phyloP scores from a whole-genome alignment of 1,140 invertebrate species.

The Cotesia glomerata region DNA sequence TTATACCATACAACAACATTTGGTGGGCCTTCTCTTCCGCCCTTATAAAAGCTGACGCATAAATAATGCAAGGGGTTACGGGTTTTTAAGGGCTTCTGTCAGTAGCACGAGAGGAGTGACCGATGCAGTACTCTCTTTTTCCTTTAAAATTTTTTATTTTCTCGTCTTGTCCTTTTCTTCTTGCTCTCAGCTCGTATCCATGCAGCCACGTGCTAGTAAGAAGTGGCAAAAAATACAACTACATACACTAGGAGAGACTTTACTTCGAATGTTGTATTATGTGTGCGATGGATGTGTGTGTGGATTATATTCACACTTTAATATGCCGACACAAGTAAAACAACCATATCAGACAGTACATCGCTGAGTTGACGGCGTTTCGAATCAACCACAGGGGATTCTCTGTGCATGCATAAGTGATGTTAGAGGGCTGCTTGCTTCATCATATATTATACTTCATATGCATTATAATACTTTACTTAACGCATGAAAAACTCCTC shows the following conservation, averaged over 20 bases:
- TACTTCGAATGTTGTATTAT: not conserved
- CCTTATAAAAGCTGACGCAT: constrained; percentile 40
- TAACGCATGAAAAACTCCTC: not conserved
- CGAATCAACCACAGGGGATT: not conserved
- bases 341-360: not conserved
- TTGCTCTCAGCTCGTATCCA: not conserved
- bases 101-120: constrained; percentile 24
- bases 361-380: not conserved
- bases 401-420: constrained; percentile 12
- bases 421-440: constrained; percentile 6
- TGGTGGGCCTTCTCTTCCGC: constrained; percentile 29
- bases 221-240: not conserved
- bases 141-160: too few species aligned
- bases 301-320: too few species aligned
- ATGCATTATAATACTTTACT: constrained; percentile 5
- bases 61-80: constrained; percentile 49
- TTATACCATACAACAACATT: not conserved
- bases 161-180: not conserved
- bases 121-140: not conserved
- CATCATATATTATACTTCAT: not conserved
- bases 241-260: not conserved
- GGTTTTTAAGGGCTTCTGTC: not conserved
- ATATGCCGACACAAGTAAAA: not conserved
- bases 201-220: not conserved
- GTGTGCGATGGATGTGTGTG: not conserved